Evolutionary conservation across 1,140 invertebrate species (phyloP).

Genomic region (Armadillidium nasatum): DNA sequence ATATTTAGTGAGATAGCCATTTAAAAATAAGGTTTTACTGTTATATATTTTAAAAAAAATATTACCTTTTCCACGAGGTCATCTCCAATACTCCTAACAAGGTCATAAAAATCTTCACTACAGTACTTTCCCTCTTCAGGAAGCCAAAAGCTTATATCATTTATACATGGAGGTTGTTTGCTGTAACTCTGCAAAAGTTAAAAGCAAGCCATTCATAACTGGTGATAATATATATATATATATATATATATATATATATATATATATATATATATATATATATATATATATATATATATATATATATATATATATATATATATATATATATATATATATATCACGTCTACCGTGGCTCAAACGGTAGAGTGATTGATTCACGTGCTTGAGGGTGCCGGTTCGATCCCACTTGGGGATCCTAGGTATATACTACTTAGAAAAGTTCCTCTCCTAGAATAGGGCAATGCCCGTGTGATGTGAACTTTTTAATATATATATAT

Average conservation of each 20-base stretch:
- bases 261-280: neutral
- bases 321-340: too few species aligned
- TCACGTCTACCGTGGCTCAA: too few species aligned
- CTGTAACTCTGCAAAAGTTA: constrained; percentile 73
- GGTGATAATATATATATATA: constrained; percentile 38
- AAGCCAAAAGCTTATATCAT: constrained; percentile 97
- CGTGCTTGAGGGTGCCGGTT: too few species aligned
- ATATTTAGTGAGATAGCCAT: too few species aligned
- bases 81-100: constrained; percentile 79
- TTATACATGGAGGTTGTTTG: constrained; percentile 77
- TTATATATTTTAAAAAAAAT: too few species aligned
- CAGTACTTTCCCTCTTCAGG: constrained; percentile 64
- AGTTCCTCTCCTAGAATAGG: too few species aligned
- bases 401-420: too few species aligned
- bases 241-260: neutral
- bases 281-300: neutral
- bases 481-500: neutral
- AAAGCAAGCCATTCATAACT: constrained; percentile 50
- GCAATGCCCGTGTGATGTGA: too few species aligned
- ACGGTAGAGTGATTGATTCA: too few species aligned
- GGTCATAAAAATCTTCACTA: constrained; percentile 89
- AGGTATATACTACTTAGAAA: too few species aligned
- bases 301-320: neutral
- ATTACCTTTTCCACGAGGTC: constrained; percentile 85
- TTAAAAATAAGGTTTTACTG: too few species aligned